Conservation (phyloP, 2,888 invertebrate species). For the Eutolmus rufibarbis region DNA sequence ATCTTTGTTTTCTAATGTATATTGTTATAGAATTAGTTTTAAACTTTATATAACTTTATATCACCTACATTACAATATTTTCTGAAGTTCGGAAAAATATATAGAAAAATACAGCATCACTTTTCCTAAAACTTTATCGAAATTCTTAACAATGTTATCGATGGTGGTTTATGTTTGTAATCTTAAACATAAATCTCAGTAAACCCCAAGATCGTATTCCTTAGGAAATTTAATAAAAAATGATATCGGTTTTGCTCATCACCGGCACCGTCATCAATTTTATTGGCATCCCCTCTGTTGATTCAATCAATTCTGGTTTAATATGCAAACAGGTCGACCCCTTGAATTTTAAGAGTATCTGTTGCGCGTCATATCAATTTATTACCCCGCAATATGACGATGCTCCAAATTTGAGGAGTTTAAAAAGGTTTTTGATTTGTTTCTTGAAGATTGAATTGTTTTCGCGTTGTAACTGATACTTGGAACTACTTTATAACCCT, state of each 20-base stretch:
- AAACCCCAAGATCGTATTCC: neutral
- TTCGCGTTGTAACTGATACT: neutral
- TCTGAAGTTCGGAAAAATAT: no score
- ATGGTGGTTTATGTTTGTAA: neutral
- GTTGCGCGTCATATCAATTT: slow-evolving; percentile 36
- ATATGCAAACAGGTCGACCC: slow-evolving; percentile 53
- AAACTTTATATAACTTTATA: no score
- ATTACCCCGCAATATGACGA: slow-evolving; percentile 8
- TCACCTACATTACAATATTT: no score
- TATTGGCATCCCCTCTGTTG: slow-evolving; percentile 51
- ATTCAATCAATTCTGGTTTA: slow-evolving; percentile 55
- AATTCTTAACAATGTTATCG: neutral
- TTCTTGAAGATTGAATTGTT: neutral
- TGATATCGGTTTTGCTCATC: neutral
- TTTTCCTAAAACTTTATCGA: neutral
- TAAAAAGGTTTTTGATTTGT: neutral
- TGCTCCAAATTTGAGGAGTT: neutral
- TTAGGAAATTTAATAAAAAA: neutral
- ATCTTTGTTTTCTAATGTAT: no score
- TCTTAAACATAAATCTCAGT: neutral
- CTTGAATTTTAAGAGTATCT: slow-evolving; percentile 22
- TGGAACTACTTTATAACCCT: neutral
- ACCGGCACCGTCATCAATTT: slow-evolving; percentile 22
- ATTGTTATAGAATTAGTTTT: no score
- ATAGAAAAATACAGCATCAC: neutral